These are phyloP conservation scores for Aspiorhynchus laticeps DNA, from an alignment of 2,113 vertebrate species.

Conservation along the genomic window DNA sequence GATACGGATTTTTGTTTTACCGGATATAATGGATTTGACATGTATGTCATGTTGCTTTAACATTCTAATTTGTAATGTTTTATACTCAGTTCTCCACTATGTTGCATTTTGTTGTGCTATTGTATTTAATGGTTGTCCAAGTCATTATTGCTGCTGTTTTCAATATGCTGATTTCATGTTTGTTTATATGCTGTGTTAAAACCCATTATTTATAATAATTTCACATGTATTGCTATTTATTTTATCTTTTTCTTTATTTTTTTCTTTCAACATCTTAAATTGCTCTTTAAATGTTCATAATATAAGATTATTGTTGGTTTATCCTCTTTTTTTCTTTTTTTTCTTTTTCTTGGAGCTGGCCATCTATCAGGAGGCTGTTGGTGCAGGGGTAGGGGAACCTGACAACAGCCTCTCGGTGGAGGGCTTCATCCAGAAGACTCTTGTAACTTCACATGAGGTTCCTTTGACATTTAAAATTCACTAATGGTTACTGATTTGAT, in stretches of 20 bases:
- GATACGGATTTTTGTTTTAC: too few species aligned
- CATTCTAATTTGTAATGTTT: too few species aligned
- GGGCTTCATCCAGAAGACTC: slow-evolving; percentile 94
- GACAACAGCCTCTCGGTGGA: slow-evolving; percentile 87
- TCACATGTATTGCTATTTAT: neutral
- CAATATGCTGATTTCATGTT: neutral
- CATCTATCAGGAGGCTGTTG: slow-evolving; percentile 75
- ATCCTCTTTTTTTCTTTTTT: slow-evolving; percentile 66
- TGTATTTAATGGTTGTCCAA: neutral
- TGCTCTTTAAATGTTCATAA: neutral
- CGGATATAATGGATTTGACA: slow-evolving; percentile 12
- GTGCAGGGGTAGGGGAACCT: slow-evolving; percentile 80
- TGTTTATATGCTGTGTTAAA: slow-evolving; percentile 12
- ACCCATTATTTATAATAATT: neutral
- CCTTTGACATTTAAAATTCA: slow-evolving; percentile 54
- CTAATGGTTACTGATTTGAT: neutral
- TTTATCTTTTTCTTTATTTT: neutral
- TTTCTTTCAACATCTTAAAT: neutral
- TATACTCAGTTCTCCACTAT: too few species aligned
- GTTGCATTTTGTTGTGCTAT: too few species aligned
- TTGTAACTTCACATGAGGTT: slow-evolving; percentile 97
- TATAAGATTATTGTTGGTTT: slow-evolving; percentile 47
- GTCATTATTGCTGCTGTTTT: neutral
- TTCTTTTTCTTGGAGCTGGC: slow-evolving; percentile 55
- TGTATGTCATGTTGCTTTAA: too few species aligned